These are phyloP conservation scores for Lobophora halterata DNA, from an alignment of 2,888 invertebrate genomes.

Conservation along the genomic window DNA sequence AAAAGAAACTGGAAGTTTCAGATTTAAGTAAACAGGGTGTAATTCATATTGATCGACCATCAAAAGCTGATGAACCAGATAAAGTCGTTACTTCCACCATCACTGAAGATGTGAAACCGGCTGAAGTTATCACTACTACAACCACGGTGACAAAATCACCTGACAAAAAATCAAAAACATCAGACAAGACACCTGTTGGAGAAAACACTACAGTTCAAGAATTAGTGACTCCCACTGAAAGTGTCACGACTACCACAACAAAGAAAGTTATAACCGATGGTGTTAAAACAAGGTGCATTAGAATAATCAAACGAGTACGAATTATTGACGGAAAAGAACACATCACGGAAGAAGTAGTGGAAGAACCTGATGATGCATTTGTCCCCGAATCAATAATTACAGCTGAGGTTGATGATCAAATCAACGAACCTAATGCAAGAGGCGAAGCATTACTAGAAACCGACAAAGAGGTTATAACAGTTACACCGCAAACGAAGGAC, in stretches of 20 bases:
- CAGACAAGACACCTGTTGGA: too few relatives aligned
- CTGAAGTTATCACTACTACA: too few relatives aligned
- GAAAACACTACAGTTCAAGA: conserved; percentile 91
- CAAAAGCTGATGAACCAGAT: too few relatives aligned
- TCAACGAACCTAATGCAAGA: conserved; percentile 31
- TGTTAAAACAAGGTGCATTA: conserved; percentile 59
- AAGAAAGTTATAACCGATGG: conserved; percentile 54
- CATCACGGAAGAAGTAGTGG: conserved; percentile 87
- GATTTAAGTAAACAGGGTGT: too few relatives aligned
- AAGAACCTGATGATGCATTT: conserved; percentile 83
- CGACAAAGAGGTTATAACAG: conserved; percentile 4
- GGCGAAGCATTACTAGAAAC: conserved; percentile 14
- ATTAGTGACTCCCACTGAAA: conserved; percentile 91
- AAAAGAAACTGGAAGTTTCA: too few relatives aligned
- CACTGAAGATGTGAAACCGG: too few relatives aligned
- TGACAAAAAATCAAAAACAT: too few relatives aligned
- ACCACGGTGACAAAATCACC: too few relatives aligned
- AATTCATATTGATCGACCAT: too few relatives aligned
- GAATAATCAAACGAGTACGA: conserved; percentile 85
- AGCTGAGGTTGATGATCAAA: conserved; percentile 50
- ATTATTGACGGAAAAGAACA: conserved; percentile 90
- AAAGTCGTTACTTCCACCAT: too few relatives aligned
- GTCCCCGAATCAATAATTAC: conserved; percentile 51
- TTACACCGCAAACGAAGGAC: conserved; percentile 10
- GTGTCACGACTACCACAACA: conserved; percentile 77